Evolutionary conservation across 1,140 invertebrate species (phyloP).

Genomic region (Hetaerina americana): DNA sequence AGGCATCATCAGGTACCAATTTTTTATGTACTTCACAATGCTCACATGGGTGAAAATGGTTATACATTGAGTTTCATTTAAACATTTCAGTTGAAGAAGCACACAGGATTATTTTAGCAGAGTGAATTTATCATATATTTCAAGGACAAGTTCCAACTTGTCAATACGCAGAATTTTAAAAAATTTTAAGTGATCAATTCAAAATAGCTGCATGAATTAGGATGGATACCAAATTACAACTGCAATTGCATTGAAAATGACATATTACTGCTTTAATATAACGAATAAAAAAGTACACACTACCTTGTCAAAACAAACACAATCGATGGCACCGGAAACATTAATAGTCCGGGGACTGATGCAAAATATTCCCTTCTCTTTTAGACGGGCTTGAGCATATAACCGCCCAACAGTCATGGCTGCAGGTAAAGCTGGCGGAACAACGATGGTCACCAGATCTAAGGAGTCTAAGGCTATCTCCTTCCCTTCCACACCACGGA

Average conservation of each 20-base stretch:
- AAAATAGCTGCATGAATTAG: no score
- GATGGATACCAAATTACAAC: no score
- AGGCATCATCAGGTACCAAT: no score
- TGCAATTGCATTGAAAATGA: background rate
- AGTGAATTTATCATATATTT: no score
- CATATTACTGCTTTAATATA: background rate
- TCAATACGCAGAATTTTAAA: no score
- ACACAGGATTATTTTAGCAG: no score
- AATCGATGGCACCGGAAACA: constrained; percentile 77
- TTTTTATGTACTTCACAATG: no score
- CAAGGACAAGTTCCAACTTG: no score
- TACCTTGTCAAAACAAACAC: constrained; percentile 92
- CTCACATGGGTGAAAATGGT: no score
- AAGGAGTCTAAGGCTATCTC: constrained; percentile 41
- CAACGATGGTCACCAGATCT: constrained; percentile 89
- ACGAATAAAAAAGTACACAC: constrained; percentile 14
- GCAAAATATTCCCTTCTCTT: constrained; percentile 52
- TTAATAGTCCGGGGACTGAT: constrained; percentile 84
- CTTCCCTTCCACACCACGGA: constrained; percentile 8
- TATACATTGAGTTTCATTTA: no score
- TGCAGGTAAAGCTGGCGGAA: constrained; percentile 84
- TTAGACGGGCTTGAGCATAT: constrained; percentile 68
- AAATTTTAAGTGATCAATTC: no score
- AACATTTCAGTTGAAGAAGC: no score
- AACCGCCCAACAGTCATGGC: constrained; percentile 85